These are phyloP conservation scores for Galaxea fascicularis DNA, from an alignment of 92 coral and sea anemone genomes.

Conservation along the genomic window DNA sequence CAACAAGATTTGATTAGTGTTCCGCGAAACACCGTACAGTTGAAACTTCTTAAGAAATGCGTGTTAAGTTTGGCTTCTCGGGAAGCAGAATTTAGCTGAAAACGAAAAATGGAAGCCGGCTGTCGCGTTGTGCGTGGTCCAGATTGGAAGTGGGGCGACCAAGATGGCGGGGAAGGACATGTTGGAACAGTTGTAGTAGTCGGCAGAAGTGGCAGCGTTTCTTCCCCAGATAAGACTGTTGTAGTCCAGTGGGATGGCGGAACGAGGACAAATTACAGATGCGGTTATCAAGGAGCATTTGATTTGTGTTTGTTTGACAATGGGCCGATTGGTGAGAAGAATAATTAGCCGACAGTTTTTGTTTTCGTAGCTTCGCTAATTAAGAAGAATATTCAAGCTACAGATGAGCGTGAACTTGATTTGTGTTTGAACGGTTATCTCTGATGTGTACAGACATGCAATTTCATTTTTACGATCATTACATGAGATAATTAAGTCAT, in stretches of 20 bases:
- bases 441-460: too few relatives aligned
- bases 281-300: slow-evolving; percentile 84
- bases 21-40: slow-evolving; percentile 5
- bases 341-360: background rate
- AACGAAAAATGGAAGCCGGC: slow-evolving; percentile 74
- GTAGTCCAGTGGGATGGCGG: slow-evolving; percentile 95
- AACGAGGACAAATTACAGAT: slow-evolving; percentile 87
- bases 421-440: too few relatives aligned
- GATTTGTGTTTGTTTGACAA: slow-evolving; percentile 81
- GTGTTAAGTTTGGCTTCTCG: background rate
- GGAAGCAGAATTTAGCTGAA: background rate
- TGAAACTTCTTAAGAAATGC: background rate
- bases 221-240: slow-evolving; percentile 92
- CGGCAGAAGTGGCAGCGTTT: slow-evolving; percentile 71
- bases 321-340: slow-evolving; percentile 79
- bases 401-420: too few relatives aligned
- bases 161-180: slow-evolving; percentile 97
- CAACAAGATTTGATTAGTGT: slow-evolving; percentile 12
- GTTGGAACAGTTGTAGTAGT: slow-evolving; percentile 90
- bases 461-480: too few relatives aligned
- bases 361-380: too few relatives aligned
- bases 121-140: slow-evolving; percentile 86
- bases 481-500: too few relatives aligned
- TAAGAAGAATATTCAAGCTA: too few relatives aligned
- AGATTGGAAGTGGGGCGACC: slow-evolving; percentile 89